A percentile compares a stretch with the other conserved stretches of the same genome.
These are phyloP conservation scores for Sinonovacula constricta DNA, from an alignment of 1,140 invertebrate genomes.

Conservation along the genomic window DNA sequence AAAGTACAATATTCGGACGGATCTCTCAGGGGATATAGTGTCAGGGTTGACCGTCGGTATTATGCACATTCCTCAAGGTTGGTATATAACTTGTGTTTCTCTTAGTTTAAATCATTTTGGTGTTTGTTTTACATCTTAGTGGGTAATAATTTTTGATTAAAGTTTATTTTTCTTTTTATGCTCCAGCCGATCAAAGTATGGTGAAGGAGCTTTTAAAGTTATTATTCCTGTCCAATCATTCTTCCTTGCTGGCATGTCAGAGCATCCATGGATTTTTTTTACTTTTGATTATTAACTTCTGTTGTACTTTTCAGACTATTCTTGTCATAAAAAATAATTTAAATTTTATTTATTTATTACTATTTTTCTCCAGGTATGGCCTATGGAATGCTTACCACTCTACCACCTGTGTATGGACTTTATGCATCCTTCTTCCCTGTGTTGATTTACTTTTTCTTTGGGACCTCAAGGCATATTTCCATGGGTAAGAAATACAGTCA, in stretches of 20 bases:
- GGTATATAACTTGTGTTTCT: too few species aligned
- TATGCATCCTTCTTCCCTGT: slow-evolving; percentile 78
- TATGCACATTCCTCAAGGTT: slow-evolving; percentile 81
- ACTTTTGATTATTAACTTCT: too few species aligned
- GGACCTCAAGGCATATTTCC: slow-evolving; percentile 76
- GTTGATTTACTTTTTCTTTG: slow-evolving; percentile 78
- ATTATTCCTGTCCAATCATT: too few species aligned
- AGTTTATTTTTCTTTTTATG: slow-evolving; percentile 23
- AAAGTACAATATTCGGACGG: slow-evolving; percentile 71
- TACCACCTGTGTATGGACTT: slow-evolving; percentile 75
- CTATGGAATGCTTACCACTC: slow-evolving; percentile 71
- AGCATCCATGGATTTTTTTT: too few species aligned
- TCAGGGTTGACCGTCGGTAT: slow-evolving; percentile 80
- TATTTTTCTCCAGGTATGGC: slow-evolving; percentile 73
- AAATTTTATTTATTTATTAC: too few species aligned
- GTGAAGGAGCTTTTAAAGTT: too few species aligned
- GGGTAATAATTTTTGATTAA: background rate
- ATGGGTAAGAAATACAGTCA: slow-evolving; percentile 67
- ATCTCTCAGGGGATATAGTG: slow-evolving; percentile 76
- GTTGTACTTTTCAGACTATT: too few species aligned
- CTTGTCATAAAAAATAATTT: too few species aligned
- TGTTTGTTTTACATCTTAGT: background rate
- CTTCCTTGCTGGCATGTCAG: too few species aligned
- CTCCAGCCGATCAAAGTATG: too few species aligned
- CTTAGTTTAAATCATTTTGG: background rate